phyloP scores from a whole-genome alignment of 2,888 invertebrate species.

The Thereva nobilitata region DNA sequence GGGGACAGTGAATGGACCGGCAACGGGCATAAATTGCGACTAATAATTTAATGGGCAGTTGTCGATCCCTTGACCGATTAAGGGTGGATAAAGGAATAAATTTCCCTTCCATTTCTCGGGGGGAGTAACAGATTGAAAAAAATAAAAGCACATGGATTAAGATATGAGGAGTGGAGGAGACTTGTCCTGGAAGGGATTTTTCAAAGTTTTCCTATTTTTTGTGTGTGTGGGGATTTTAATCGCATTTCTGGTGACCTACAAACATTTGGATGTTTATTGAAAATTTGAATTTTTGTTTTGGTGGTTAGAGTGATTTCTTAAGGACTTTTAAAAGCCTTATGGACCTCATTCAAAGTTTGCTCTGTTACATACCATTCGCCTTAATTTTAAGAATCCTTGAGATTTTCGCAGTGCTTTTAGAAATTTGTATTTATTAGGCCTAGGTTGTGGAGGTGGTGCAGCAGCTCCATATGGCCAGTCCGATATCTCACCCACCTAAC shows the following conservation, averaged over 20 bases:
- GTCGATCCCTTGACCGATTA: constrained; percentile 38
- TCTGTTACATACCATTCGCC: too few relatives aligned
- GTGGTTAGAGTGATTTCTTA: too few relatives aligned
- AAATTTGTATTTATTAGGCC: too few relatives aligned
- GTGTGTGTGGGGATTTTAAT: constrained; percentile 23
- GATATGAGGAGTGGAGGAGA: background rate
- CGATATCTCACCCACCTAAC: too few relatives aligned
- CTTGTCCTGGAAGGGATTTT: constrained; percentile 11
- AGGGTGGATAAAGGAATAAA: constrained; percentile 37
- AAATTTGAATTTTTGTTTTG: too few relatives aligned
- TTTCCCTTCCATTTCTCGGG: constrained; percentile 11
- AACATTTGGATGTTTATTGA: background rate
- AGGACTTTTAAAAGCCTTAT: too few relatives aligned
- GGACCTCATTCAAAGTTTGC: too few relatives aligned
- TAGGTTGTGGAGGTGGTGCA: too few relatives aligned
- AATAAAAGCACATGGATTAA: background rate
- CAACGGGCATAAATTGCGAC: constrained; percentile 34
- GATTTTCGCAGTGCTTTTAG: too few relatives aligned
- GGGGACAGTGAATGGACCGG: constrained; percentile 9
- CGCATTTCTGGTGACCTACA: constrained; percentile 31
- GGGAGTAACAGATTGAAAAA: background rate
- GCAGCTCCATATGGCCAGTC: too few relatives aligned
- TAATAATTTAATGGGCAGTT: constrained; percentile 40
- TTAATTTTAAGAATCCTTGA: too few relatives aligned
- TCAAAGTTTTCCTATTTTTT: constrained; percentile 9